Evolutionary conservation across 2,113 vertebrate species (phyloP), one percentile per base, ranked within the genome.

Genomic region (Uria lomvia): DNA sequence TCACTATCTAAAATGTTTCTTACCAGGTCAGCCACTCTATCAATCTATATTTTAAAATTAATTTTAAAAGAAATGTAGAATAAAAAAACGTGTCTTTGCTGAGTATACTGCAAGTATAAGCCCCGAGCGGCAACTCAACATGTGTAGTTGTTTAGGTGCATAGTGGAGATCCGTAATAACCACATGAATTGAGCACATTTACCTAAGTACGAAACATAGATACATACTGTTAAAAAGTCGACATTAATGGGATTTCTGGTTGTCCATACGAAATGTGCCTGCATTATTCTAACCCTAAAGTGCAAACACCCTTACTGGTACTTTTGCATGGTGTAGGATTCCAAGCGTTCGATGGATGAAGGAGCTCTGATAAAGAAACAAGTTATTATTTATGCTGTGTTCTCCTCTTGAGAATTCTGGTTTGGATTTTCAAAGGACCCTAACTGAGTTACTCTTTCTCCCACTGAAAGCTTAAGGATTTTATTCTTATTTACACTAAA

Each of bases 401-500:
- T 90, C 38, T 93, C 34, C 77, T 91, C 94, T 80, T 70, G 71
- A 83, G 85, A 86, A 43, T 36, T 86, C 24, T 62, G 38, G 45
- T 16, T 90, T 83, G 78, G 55, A 70, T 95, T 95, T 96, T 94
- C 71, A 92, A 90, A 90, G 68, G 53, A 73, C 65, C 27, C 4
- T 73, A 32, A 71, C 38, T 10, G 30, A 75, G 42, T 85, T 73
- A 70, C 29, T 78, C 49, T 76, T 88, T 94, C 45, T 93, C 34
- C 52, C 55, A 66, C 11, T 63, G 75, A 86, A 88, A 92, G n/a
- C 56, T 93, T 80, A 73, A 50, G 55, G 63, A 62, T 88, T 94
- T 96, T 86, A 26, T 90, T 87, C 42, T 82, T 94, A 86, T 93
- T 93, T 93, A 62, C 26, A 58, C 32, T 59, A 74, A 96, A 86